Conservation (phyloP, 2,888 invertebrate genomes). For the Priocnemis perturbator region DNA sequence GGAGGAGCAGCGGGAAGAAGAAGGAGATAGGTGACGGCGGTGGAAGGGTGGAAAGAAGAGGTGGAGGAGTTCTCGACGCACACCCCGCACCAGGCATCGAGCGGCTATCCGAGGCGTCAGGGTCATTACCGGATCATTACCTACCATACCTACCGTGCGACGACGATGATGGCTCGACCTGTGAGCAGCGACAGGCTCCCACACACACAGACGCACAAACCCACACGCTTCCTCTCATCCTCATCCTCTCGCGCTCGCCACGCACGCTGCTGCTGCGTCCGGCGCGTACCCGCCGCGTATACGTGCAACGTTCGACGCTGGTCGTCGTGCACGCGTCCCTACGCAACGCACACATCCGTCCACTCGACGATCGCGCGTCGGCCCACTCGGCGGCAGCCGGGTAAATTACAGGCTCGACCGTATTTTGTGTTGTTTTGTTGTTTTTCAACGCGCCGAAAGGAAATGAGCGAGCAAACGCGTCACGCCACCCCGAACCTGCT, state of each 20-base stretch:
- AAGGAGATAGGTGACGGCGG: constrained; percentile 11
- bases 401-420: constrained; percentile 75
- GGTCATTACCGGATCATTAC: constrained; percentile 75
- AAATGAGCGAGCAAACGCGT: constrained; percentile 76
- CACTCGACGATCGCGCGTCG: constrained; percentile 34
- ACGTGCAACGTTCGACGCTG: constrained; percentile 23
- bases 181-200: constrained; percentile 22
- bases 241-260: too few species aligned
- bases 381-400: constrained; percentile 72
- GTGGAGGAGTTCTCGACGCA: constrained; percentile 38
- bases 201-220: constrained; percentile 5
- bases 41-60: constrained; percentile 33
- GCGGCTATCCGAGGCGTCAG: constrained; percentile 67
- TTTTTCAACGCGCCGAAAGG: constrained; percentile 76
- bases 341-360: too few species aligned
- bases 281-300: constrained; percentile 13
- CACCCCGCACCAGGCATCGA: constrained; percentile 38
- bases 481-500: constrained; percentile 76
- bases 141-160: constrained; percentile 72
- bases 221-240: too few species aligned
- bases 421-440: constrained; percentile 75
- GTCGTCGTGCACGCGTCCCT: constrained; percentile 33
- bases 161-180: constrained; percentile 57
- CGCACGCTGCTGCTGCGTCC: constrained; percentile 1
- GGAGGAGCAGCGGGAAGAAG: constrained; percentile 35